Evolutionary conservation across 2,888 invertebrate genomes (phyloP).

Genomic region (Incurvaria masculella): DNA sequence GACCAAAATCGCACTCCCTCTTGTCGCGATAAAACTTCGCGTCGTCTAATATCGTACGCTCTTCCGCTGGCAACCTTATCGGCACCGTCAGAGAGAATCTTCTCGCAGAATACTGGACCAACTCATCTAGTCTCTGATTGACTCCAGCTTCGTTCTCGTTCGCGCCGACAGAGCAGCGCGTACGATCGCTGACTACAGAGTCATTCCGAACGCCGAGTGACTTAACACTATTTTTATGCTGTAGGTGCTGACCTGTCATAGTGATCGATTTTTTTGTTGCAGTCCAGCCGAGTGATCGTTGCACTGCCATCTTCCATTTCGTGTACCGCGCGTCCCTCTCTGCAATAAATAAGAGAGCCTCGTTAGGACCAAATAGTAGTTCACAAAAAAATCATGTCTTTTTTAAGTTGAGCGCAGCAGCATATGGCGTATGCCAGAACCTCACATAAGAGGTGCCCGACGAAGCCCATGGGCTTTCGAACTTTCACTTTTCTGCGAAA

Average conservation of each 20-base stretch:
- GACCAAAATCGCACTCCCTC: slow-evolving; percentile 43
- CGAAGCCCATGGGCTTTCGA: no score
- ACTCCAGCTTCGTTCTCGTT: slow-evolving; percentile 26
- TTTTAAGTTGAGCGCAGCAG: no score
- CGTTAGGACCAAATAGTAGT: not conserved
- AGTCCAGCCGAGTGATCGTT: slow-evolving; percentile 89
- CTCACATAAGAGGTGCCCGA: no score
- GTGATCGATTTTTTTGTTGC: slow-evolving; percentile 66
- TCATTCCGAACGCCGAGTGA: slow-evolving; percentile 8
- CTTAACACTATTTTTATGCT: slow-evolving; percentile 34
- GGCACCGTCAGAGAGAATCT: slow-evolving; percentile 38
- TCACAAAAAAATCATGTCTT: no score
- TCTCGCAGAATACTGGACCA: slow-evolving; percentile 35
- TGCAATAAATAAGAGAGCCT: slow-evolving; percentile 25
- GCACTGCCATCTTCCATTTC: slow-evolving; percentile 95
- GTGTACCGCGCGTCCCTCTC: slow-evolving; percentile 81
- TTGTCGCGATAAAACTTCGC: slow-evolving; percentile 38
- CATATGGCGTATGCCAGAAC: no score
- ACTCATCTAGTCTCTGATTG: slow-evolving; percentile 32
- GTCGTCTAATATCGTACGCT: slow-evolving; percentile 42
- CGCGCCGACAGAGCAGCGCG: slow-evolving; percentile 8
- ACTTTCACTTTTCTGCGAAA: no score
- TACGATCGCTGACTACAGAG: slow-evolving; percentile 17
- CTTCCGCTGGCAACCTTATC: slow-evolving; percentile 22
- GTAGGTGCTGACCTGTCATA: slow-evolving; percentile 69